Evolutionary conservation across 2,888 invertebrate species (phyloP).

Genomic region (Sarcophaga caerulescens): DNA sequence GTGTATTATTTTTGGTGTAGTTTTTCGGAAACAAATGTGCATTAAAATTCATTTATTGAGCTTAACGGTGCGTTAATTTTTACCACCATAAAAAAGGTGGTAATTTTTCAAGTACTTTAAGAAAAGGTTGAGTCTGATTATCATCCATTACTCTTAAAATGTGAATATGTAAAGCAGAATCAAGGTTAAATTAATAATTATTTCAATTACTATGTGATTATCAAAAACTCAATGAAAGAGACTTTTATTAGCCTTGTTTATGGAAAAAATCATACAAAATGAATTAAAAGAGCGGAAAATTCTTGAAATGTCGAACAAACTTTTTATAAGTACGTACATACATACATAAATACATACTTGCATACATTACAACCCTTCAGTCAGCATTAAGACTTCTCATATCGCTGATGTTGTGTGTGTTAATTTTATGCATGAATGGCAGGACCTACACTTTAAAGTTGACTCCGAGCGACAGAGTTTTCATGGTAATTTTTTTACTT

Average conservation of each 20-base stretch:
- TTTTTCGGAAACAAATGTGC: not conserved
- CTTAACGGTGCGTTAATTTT: conserved; percentile 64
- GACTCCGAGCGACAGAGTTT: too few species aligned
- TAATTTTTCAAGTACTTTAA: conserved; percentile 46
- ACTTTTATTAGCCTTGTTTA: not conserved
- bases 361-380: too few species aligned
- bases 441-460: too few species aligned
- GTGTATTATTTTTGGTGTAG: conserved; percentile 19
- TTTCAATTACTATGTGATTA: conserved; percentile 20
- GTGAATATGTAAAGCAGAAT: not conserved
- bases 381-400: too few species aligned
- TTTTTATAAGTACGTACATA: too few species aligned
- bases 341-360: too few species aligned
- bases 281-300: too few species aligned
- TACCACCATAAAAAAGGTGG: conserved; percentile 29
- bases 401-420: too few species aligned
- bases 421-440: too few species aligned
- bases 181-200: conserved; percentile 55
- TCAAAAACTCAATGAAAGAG: not conserved
- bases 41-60: conserved; percentile 54
- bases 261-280: too few species aligned
- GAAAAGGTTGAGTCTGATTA: conserved; percentile 19
- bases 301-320: too few species aligned
- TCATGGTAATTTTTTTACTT: too few species aligned
- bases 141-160: conserved; percentile 20